Evolutionary conservation across 2,888 invertebrate genomes (phyloP), one percentile per base, ranked within the genome.

Genomic region (Anaspis maculata): DNA sequence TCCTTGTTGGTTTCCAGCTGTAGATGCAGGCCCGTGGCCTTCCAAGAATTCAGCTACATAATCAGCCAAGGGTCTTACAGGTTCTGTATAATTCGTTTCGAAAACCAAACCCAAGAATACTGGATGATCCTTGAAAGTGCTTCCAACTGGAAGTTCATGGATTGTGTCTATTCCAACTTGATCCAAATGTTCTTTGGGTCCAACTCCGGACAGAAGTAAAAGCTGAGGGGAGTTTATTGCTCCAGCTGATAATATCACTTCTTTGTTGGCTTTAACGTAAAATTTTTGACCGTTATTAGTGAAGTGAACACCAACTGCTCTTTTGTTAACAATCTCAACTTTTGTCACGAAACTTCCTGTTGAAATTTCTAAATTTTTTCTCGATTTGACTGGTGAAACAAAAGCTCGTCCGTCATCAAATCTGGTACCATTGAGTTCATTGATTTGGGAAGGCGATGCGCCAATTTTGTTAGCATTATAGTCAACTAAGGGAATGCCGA

Each of bases 181-280:
- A 6, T 19, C 19, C 19, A 84, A 62, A 53, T 83, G 76, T 0
- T 71, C 63, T 10, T 56, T 60, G 0, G 83, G 83, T 0, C 83
- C 83, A 15, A 88, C 67, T 7, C 90, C 90, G 0, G 88, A 88
- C 9, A 89, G 60, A 83, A 88, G 80, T 26, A 91, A 61, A 6
- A 90, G 59, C 57, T 89, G 88, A 0, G 90, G 86, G 1, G 87
- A 83, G 39, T 81, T 83, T 15, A 90, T 76, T 1, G 82, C 67
- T 3, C 90, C 89, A 0, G 85, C 85, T 6, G 81, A 75, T 11
- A 89, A 61, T 29, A 90, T 73, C 1, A 89, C 73, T 64, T 85
- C 88, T 43, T 78, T 82, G 4, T 68, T 70, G 3, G 83, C 85
- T 3, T 63, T 57, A 1, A 69, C 70, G 6, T 56, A 47, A 37